Base-by-base conservation (phyloP, 2,113 vertebrate genomes). In the Nannobrachium achirus region DNA sequence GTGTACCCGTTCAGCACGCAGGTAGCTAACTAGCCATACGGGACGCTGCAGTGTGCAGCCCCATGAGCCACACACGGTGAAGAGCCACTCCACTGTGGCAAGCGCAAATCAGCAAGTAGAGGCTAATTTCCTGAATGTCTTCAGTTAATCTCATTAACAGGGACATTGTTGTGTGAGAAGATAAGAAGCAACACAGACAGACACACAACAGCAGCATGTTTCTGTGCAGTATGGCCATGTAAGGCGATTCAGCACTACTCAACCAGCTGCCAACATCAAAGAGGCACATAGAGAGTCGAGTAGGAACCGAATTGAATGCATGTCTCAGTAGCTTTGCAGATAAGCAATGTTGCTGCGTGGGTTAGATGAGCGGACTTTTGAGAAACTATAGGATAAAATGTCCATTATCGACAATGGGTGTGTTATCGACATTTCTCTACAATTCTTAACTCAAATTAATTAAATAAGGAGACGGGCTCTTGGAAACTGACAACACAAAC, bases 61-160 rank as follows among this genome's bases (percentile, higher is more conserved):
- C 39, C 25, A 33, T 33, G 25, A 33, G 44, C 52, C 67, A 69
- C 74, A 78, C 68, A 57, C 25, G 25, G 25, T 66, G 66, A 57
- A 8, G 42, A 76, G 25, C 44, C 57, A 20, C 68, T 70, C 19
- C 25, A 56, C 73, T 70, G 44, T 46, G 40, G 48, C 42, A 16
- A 25, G 65, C 74, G 63, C 39, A 76, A 78, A 86, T 79, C 80
- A 70, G 77, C 70, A 56, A 53, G 57, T 40, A 15, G 50, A 49
- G 10, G 79, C 73, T 76, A 66, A 85, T 84, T 84, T 79, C 72
- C 63, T 69, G 57, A 82, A 76, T 65, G 82, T 73, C 77, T 67
- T 73, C 59, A 51, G 69, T 81, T 80, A 73, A 86, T 84, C 78
- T 87, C 71, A 85, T 85, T 86, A 78, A 78, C 73, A 67, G 78